A percentile compares a stretch with the other conserved stretches of the same genome.
Evolutionary conservation across 2,888 invertebrate species (phyloP).

Genomic region (Frankliniella fusca): DNA sequence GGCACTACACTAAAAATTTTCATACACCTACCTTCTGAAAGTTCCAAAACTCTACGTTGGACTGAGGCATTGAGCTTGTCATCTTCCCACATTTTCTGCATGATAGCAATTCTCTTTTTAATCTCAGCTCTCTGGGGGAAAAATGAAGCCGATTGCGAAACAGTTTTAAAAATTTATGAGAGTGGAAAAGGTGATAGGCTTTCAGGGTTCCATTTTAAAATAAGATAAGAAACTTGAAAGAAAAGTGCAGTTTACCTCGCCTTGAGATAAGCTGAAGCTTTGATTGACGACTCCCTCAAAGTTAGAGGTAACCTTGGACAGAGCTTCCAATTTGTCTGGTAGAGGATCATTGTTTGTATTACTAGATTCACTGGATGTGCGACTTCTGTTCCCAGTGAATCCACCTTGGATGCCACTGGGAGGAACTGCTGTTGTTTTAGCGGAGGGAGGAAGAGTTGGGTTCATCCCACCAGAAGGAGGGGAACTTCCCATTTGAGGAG

Average conservation of each 20-base stretch:
- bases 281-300: neutral
- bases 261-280: neutral
- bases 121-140: conserved; percentile 49
- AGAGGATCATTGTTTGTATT: neutral
- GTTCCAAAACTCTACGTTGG: conserved; percentile 51
- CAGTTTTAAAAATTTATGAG: neutral
- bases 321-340: neutral
- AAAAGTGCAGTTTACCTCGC: neutral
- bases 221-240: too few relatives aligned
- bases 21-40: conserved; percentile 52
- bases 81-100: conserved; percentile 57
- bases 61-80: conserved; percentile 54
- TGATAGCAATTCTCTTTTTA: conserved; percentile 52
- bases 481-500: conserved; percentile 39
- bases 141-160: neutral
- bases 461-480: conserved; percentile 21
- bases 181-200: conserved; percentile 12
- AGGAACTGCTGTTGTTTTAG: conserved; percentile 43
- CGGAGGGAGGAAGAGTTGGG: conserved; percentile 35
- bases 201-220: neutral
- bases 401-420: conserved; percentile 40
- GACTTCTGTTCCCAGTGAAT: conserved; percentile 9
- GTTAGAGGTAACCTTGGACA: neutral
- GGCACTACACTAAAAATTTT: neutral
- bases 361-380: neutral